Evolutionary conservation across 2,797 vertebrate genomes (phyloP).

Genomic region (Rhinichthys osculus): DNA sequence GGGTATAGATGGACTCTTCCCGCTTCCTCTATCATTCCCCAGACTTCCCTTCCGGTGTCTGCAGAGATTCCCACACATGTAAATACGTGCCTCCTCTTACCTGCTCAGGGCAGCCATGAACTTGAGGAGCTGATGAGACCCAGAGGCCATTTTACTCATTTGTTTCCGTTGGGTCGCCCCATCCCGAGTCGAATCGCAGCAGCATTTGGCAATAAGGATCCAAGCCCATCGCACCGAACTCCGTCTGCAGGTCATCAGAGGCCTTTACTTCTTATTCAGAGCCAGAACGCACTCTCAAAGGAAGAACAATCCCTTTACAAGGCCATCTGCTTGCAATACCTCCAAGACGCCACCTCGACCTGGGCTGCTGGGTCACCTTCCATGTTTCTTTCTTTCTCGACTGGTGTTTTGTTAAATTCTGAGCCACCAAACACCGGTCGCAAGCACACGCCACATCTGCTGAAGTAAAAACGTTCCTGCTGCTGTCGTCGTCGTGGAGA

Average conservation of each 20-base stretch:
- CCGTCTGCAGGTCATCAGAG: conserved; percentile 70
- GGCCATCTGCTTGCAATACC: conserved; percentile 81
- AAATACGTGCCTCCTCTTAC: conserved; percentile 64
- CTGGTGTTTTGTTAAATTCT: not conserved
- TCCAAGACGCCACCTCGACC: conserved; percentile 61
- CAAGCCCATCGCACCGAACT: conserved; percentile 24
- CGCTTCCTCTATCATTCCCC: not conserved
- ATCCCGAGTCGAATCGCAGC: conserved; percentile 20
- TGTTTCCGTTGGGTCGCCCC: conserved; percentile 26
- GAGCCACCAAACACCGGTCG: conserved; percentile 29
- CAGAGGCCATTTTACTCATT: conserved; percentile 50
- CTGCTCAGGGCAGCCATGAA: conserved; percentile 74
- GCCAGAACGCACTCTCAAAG: conserved; percentile 66
- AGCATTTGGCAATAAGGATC: conserved; percentile 62
- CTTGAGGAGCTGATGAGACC: conserved; percentile 59
- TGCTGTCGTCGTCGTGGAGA: not conserved
- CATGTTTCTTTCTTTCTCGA: not conserved
- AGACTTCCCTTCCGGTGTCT: conserved; percentile 30
- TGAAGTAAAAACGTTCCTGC: not conserved
- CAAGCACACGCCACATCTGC: conserved; percentile 32
- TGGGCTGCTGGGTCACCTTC: conserved; percentile 29
- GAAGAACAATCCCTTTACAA: conserved; percentile 84
- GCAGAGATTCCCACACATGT: conserved; percentile 45
- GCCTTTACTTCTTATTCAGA: conserved; percentile 70
- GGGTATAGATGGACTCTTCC: conserved; percentile 23